Evolutionary conservation across 2,113 vertebrate species (phyloP).

Genomic region (Gymnorhina tibicen): DNA sequence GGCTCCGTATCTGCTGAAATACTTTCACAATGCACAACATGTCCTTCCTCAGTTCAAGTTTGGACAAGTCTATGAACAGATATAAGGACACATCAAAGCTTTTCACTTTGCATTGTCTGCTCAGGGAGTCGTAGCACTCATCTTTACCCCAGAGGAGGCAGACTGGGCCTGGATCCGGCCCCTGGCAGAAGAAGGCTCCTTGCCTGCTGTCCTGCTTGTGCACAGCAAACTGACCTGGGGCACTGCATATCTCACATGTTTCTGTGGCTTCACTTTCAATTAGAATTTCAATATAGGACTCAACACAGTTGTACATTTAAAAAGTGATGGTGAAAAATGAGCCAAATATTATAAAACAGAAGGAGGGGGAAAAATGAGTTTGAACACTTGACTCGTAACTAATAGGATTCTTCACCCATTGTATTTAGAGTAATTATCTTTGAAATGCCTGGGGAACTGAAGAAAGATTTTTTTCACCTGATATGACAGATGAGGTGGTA

Average conservation of each 20-base stretch:
- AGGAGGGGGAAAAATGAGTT: neutral
- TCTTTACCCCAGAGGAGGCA: neutral
- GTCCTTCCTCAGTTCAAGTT: neutral
- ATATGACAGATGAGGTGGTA: neutral
- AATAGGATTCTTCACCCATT: neutral
- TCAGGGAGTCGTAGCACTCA: neutral
- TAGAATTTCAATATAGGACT: neutral
- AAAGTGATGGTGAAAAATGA: neutral
- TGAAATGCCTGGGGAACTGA: neutral
- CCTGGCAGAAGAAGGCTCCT: neutral
- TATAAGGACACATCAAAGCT: neutral
- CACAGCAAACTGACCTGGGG: neutral
- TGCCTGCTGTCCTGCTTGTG: neutral
- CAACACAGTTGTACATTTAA: neutral
- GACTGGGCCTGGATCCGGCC: neutral
- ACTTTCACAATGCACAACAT: neutral
- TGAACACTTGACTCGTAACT: neutral
- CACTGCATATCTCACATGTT: neutral
- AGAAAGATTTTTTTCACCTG: constrained; percentile 8
- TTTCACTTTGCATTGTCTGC: neutral
- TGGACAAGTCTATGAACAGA: neutral
- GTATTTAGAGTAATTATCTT: constrained; percentile 25
- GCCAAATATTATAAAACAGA: neutral
- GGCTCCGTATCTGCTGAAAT: neutral
- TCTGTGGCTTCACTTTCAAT: neutral